These are phyloP conservation scores for Xiphophorus maculatus DNA, from an alignment of 2,113 vertebrate genomes.

Conservation along the genomic window DNA sequence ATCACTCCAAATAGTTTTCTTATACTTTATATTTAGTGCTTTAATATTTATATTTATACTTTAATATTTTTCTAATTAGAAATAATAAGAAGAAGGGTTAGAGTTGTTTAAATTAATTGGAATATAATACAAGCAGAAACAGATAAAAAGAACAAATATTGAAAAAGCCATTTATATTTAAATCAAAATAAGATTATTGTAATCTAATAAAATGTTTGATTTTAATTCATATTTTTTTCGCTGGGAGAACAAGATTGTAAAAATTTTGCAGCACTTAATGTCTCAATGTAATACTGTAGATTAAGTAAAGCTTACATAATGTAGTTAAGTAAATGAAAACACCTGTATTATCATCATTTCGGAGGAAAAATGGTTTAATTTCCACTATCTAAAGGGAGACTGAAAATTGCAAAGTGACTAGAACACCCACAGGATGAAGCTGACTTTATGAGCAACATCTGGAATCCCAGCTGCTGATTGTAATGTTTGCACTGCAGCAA, in stretches of 20 bases:
- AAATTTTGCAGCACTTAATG: background rate
- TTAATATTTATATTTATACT: too few relatives aligned
- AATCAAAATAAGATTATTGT: too few relatives aligned
- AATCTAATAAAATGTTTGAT: too few relatives aligned
- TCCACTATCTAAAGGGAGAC: background rate
- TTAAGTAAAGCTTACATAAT: background rate
- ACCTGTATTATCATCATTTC: background rate
- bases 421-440: background rate
- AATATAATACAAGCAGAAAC: background rate
- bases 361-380: background rate
- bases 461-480: conserved; percentile 25
- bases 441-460: conserved; percentile 42
- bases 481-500: conserved; percentile 50
- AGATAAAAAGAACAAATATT: background rate
- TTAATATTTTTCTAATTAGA: background rate
- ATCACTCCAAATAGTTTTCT: too few relatives aligned
- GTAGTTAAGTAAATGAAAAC: too few relatives aligned
- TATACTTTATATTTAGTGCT: background rate
- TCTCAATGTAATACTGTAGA: background rate
- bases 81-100: background rate
- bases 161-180: background rate
- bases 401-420: background rate
- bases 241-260: too few relatives aligned
- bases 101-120: background rate
- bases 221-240: too few relatives aligned